Evolutionary conservation across 1,140 invertebrate species (phyloP).

Genomic region (Drosophila auraria): DNA sequence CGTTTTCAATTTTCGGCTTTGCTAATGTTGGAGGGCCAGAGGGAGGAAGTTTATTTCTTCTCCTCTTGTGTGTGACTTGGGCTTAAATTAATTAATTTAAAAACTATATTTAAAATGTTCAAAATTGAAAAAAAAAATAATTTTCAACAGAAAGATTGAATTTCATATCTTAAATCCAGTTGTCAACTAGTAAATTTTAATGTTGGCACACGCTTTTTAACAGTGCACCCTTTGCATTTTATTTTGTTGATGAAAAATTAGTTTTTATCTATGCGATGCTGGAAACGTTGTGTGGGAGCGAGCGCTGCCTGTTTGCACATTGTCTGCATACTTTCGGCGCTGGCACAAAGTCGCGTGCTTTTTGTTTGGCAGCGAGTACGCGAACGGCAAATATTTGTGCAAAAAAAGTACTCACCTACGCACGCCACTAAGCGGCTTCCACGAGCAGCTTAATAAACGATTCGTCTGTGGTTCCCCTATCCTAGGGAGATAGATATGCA

Average conservation of each 20-base stretch:
- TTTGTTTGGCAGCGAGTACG: conserved; percentile 45
- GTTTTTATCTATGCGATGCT: conserved; percentile 71
- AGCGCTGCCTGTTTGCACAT: conserved; percentile 71
- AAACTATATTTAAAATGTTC: no score
- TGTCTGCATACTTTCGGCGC: conserved; percentile 80
- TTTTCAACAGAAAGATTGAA: no score
- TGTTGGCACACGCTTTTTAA: background rate
- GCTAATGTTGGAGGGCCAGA: no score
- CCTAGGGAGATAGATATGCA: background rate
- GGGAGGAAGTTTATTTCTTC: no score
- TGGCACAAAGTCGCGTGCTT: conserved; percentile 79
- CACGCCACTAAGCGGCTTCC: conserved; percentile 43
- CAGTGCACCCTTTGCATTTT: conserved; percentile 49
- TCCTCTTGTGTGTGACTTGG: no score
- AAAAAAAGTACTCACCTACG: conserved; percentile 63
- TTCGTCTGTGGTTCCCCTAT: conserved; percentile 16
- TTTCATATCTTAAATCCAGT: background rate
- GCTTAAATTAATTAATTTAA: no score
- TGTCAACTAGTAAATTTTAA: no score
- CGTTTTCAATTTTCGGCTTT: no score
- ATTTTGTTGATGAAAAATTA: conserved; percentile 78
- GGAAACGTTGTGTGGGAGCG: conserved; percentile 11
- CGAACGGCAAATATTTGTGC: conserved; percentile 67
- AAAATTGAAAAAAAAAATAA: no score
- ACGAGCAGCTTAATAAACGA: conserved; percentile 48